Evolutionary conservation across 2,113 vertebrate species (phyloP), one percentile per base, ranked within the genome.

Genomic region (Arenaria interpres): DNA sequence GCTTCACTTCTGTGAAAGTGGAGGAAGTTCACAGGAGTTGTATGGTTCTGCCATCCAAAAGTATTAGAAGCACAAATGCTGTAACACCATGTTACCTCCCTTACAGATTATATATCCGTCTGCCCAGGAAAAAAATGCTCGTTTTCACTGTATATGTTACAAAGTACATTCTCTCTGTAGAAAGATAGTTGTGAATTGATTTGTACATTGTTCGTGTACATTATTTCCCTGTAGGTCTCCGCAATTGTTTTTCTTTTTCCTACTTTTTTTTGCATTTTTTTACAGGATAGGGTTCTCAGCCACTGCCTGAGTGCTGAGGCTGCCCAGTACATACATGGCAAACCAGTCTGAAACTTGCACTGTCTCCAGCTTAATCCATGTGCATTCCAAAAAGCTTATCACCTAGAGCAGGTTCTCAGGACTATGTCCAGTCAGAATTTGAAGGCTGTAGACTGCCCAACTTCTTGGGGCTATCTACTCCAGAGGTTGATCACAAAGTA

Each of bases 391-490:
- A 78, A 77, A 51, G 3, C 4, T 37, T 76, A 37, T 59, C 3
- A 72, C 5, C 25, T n/a, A 37, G 4, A 46, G 12, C 2, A 32
- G 2, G 0, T 53, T 5, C 10, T 18, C 48, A 27, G 9, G 20
- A 63, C 5, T 4, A 4, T 12, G 9, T 64, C 4, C 39, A 32
- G 5, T 45, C 22, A 72, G 43, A 5, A 63, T 86, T 82, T 53
- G 51, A 68, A 62, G 45, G 10, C 20, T 88, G 10, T 20, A 35
- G 32, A 32, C 4, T 33, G 8, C 1, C 1, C 3, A 35, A 0
- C 1, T 3, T 75, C 19, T 33, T 22, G 6, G 8, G 13, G 1
- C 3, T 85, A 12, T 32, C 30, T 48, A 23, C 21, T 79, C 5
- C 37, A 59, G 9, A 54, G 7, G 72, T 37, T 39, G 9, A 27